phyloP scores from a whole-genome alignment of 2,113 vertebrate species.

The Azemiops feae region DNA sequence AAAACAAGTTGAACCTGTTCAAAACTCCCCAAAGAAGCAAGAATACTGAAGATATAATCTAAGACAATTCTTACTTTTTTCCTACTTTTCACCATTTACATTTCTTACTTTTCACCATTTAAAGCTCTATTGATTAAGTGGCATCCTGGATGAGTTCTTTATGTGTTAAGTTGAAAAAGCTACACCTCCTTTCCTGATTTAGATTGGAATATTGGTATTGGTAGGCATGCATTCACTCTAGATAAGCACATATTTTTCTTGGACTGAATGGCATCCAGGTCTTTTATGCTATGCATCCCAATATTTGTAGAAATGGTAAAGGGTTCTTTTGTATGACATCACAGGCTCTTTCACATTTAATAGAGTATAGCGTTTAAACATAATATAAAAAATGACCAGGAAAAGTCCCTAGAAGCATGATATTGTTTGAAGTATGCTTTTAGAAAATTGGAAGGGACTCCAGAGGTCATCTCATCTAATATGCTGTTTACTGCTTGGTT shows the following conservation, averaged over 20 bases:
- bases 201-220: conserved; percentile 19
- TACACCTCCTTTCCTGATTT: conserved; percentile 18
- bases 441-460: no score
- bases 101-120: not conserved
- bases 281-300: conserved; percentile 54
- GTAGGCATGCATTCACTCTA: conserved; percentile 24
- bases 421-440: not conserved
- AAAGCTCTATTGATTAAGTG: not conserved
- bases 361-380: not conserved
- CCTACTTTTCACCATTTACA: not conserved
- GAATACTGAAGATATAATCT: not conserved
- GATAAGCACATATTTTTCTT: conserved; percentile 46
- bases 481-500: not conserved
- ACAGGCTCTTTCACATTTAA: not conserved
- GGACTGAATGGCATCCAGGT: conserved; percentile 44
- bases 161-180: not conserved
- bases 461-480: no score
- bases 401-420: not conserved
- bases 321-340: not conserved
- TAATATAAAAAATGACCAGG: not conserved
- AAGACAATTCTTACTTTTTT: not conserved
- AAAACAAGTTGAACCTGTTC: conserved; percentile 46
- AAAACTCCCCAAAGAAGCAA: conserved; percentile 17
- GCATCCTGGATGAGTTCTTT: conserved; percentile 36
- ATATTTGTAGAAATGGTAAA: conserved; percentile 21